Percentiles rank a stretch among this genome's conserved stretches.
phyloP scores from a whole-genome alignment of 2,113 vertebrate genomes.

The Ivindomyrus marchei region DNA sequence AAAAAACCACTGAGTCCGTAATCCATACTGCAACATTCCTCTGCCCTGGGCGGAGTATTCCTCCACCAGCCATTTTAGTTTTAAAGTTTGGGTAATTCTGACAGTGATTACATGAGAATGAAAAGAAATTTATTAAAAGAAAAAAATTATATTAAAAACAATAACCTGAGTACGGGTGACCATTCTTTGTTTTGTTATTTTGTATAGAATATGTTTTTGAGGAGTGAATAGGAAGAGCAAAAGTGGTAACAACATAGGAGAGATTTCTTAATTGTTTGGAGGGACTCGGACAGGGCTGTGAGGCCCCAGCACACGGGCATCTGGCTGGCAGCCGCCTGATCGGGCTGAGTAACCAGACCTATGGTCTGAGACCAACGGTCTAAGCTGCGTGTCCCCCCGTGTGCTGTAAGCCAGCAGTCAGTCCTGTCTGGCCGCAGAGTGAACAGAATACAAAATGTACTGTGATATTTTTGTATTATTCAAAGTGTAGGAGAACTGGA shows the following conservation, averaged over 20 bases:
- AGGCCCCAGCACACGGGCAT: slow-evolving; percentile 35
- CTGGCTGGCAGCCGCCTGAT: slow-evolving; percentile 23
- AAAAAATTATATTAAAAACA: slow-evolving; percentile 41
- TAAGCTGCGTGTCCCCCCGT: neutral
- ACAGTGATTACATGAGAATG: slow-evolving; percentile 36
- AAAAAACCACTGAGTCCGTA: slow-evolving; percentile 44
- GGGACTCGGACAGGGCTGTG: slow-evolving; percentile 25
- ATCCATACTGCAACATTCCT: slow-evolving; percentile 62
- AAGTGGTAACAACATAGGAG: slow-evolving; percentile 35
- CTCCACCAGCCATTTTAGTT: slow-evolving; percentile 41
- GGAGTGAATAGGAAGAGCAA: slow-evolving; percentile 30
- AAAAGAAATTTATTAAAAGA: slow-evolving; percentile 26
- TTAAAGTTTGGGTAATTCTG: slow-evolving; percentile 38
- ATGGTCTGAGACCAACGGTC: neutral
- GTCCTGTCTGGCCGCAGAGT: slow-evolving; percentile 43
- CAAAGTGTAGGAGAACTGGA: slow-evolving; percentile 57
- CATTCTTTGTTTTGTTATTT: slow-evolving; percentile 58
- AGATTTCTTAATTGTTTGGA: slow-evolving; percentile 40
- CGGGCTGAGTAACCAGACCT: neutral
- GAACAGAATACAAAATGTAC: slow-evolving; percentile 63
- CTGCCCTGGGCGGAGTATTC: slow-evolving; percentile 42
- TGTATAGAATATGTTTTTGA: slow-evolving; percentile 54
- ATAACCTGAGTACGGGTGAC: slow-evolving; percentile 53
- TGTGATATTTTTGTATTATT: slow-evolving; percentile 76
- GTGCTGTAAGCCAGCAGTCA: slow-evolving; percentile 38